Conservation (phyloP, 1,140 invertebrate species). For the Pogonomyrmex barbatus region DNA sequence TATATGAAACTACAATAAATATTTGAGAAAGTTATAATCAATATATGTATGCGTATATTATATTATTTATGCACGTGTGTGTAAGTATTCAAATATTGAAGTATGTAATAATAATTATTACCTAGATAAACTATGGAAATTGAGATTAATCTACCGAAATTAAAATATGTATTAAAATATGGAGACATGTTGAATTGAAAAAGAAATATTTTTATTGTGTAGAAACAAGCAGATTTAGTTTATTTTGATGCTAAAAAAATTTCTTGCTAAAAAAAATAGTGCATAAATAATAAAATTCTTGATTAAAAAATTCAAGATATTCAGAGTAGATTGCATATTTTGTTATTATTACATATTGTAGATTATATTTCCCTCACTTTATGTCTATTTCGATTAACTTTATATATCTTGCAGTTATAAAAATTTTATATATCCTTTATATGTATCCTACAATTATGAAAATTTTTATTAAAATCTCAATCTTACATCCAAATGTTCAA, state of each 20-base stretch:
- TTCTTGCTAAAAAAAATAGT: not conserved
- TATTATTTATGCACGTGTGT: not conserved
- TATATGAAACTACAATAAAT: not conserved
- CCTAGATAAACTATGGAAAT: not conserved
- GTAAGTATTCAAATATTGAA: not conserved
- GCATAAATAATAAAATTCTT: not conserved
- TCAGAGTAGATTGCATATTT: not conserved
- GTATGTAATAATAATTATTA: not conserved
- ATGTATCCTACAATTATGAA: too few species aligned
- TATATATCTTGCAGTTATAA: too few species aligned
- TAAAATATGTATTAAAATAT: not conserved
- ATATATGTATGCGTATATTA: not conserved
- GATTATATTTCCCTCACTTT: not conserved
- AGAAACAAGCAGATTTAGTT: not conserved
- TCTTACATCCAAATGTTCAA: not conserved
- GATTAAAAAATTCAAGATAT: conserved; percentile 12
- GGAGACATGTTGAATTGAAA: not conserved
- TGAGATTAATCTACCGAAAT: not conserved
- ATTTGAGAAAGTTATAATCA: not conserved
- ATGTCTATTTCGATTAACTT: not conserved
- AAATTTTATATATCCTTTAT: too few species aligned
- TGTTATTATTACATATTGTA: not conserved
- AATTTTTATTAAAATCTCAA: not conserved
- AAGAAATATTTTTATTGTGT: not conserved
- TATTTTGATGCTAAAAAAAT: not conserved